Percentiles rank a stretch among this genome's conserved stretches.
phyloP scores from a whole-genome alignment of 2,797 vertebrate genomes.

The Lepilemur ruficaudatus region DNA sequence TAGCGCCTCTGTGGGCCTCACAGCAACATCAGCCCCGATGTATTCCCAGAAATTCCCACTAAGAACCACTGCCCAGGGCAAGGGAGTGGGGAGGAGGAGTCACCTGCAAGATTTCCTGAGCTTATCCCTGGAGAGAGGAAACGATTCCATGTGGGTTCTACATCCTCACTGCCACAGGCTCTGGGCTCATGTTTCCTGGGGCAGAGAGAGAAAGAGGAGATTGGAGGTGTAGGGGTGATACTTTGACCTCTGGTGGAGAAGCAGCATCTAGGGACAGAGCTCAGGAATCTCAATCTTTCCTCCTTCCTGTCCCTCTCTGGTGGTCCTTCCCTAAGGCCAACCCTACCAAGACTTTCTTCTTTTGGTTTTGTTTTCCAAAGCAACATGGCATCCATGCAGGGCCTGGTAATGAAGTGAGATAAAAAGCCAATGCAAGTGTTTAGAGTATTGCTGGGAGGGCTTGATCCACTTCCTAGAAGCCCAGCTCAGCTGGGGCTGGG shows the following conservation, averaged over 20 bases:
- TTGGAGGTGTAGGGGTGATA: background rate
- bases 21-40: background rate
- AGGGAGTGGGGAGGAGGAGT: too few species aligned
- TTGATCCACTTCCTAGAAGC: conserved; percentile 21
- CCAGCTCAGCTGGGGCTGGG: background rate
- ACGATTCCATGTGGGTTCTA: background rate
- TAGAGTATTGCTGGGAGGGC: conserved; percentile 33
- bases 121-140: background rate
- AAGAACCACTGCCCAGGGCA: background rate
- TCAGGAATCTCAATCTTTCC: background rate
- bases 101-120: background rate
- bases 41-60: background rate
- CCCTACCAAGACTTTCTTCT: background rate
- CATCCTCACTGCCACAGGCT: background rate
- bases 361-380: conserved; percentile 57
- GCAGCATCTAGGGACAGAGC: background rate
- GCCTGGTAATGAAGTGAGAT: conserved; percentile 66
- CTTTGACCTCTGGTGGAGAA: background rate
- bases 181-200: background rate
- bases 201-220: background rate
- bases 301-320: background rate
- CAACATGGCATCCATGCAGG: background rate
- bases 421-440: conserved; percentile 39
- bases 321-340: background rate
- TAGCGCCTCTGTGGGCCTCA: background rate